Evolutionary conservation across 2,888 invertebrate species (phyloP).

Genomic region (Coelogynopora nodosa): DNA sequence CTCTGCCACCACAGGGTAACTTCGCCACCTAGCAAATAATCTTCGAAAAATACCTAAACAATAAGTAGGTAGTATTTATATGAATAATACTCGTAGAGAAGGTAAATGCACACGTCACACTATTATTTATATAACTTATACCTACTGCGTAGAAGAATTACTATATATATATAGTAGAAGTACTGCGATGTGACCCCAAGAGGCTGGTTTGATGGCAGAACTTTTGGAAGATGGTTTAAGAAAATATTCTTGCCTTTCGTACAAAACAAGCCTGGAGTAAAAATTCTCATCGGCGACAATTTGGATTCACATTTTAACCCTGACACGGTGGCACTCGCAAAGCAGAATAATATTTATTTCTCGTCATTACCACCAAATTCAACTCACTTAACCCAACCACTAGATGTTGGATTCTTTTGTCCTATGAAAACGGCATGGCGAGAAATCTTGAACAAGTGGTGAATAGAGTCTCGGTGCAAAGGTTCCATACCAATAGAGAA

Average conservation of each 20-base stretch:
- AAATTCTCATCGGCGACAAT: conserved; percentile 26
- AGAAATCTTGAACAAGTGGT: not conserved
- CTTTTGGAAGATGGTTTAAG: not conserved
- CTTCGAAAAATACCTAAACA: not conserved
- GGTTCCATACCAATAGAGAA: not conserved
- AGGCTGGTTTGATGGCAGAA: conserved; percentile 1
- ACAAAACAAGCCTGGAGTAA: not conserved
- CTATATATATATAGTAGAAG: too few species aligned
- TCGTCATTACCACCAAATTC: not conserved
- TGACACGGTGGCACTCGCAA: not conserved
- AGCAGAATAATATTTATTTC: not conserved
- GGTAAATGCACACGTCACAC: not conserved
- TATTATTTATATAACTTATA: too few species aligned
- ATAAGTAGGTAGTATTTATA: too few species aligned
- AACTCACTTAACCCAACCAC: conserved; percentile 10
- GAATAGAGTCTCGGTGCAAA: not conserved
- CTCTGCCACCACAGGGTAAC: not conserved
- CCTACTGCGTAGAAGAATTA: too few species aligned
- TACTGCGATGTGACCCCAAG: not conserved
- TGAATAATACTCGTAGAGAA: not conserved
- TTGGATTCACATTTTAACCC: not conserved
- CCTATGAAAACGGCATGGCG: not conserved
- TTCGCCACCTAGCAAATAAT: not conserved
- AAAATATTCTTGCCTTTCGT: not conserved
- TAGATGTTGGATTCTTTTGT: not conserved